A percentile compares a stretch with the other conserved stretches of the same genome.
phyloP scores from a whole-genome alignment of 2,797 vertebrate species.

The Poecilia picta region DNA sequence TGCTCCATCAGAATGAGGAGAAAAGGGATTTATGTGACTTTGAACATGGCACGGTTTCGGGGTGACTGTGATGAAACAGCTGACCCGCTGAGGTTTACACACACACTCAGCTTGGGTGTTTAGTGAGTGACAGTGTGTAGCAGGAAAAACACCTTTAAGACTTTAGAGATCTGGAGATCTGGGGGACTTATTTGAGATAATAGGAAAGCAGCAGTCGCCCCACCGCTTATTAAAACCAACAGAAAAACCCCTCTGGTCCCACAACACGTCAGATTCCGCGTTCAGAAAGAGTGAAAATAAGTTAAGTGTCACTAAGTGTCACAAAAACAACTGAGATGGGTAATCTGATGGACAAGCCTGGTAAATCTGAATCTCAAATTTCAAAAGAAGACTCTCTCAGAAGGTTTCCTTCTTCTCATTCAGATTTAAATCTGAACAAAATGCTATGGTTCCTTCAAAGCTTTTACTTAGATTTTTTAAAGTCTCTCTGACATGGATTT shows the following conservation, averaged over 20 bases:
- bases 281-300: not conserved
- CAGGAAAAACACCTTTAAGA: not conserved
- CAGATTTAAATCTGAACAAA: not conserved
- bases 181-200: not conserved
- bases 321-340: not conserved
- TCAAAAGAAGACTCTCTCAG: not conserved
- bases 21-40: not conserved
- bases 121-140: not conserved
- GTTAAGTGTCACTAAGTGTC: not conserved
- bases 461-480: not conserved
- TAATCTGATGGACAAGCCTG: not conserved
- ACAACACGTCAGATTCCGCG: not conserved
- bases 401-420: not conserved
- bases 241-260: not conserved
- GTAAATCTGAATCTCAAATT: not conserved
- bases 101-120: not conserved
- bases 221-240: not conserved
- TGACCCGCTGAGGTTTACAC: not conserved
- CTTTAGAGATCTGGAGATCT: not conserved
- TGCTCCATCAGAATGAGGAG: not conserved
- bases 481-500: not conserved
- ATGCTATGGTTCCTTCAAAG: not conserved
- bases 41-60: not conserved
- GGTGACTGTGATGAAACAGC: not conserved
- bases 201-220: not conserved